A percentile compares a stretch with the other conserved stretches of the same genome.
phyloP scores from a whole-genome alignment of 2,888 invertebrate species.

The Synergus itoensis region DNA sequence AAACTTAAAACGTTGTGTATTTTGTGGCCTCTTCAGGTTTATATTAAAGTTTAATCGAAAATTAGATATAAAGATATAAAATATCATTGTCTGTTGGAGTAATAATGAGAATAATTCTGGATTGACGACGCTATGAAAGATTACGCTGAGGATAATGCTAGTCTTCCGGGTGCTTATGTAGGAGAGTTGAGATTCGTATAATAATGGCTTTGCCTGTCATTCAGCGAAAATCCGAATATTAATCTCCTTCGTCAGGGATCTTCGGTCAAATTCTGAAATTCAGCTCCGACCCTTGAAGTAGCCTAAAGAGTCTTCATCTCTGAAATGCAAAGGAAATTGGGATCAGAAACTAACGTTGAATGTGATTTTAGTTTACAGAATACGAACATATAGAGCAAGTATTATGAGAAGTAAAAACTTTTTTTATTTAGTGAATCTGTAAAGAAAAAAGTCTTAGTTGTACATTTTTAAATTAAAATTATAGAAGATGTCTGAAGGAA shows the following conservation, averaged over 20 bases:
- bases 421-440: not conserved
- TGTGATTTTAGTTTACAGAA: not conserved
- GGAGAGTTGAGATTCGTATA: constrained; percentile 29
- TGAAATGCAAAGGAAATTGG: not conserved
- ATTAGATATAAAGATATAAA: constrained; percentile 1
- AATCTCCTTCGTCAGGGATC: constrained; percentile 30
- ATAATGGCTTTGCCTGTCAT: constrained; percentile 34
- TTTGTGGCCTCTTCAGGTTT: not conserved
- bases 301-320: not conserved
- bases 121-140: constrained; percentile 8
- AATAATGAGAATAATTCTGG: constrained; percentile 18
- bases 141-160: constrained; percentile 28
- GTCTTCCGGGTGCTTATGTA: constrained; percentile 28
- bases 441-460: too few species aligned
- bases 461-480: too few species aligned
- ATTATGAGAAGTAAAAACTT: not conserved
- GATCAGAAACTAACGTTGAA: not conserved
- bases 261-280: constrained; percentile 21
- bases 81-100: not conserved
- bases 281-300: not conserved
- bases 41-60: not conserved
- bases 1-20: too few species aligned
- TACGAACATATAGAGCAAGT: not conserved
- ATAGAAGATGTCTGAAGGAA: too few species aligned
- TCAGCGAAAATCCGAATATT: constrained; percentile 34